Evolutionary conservation across 2,113 vertebrate species (phyloP), one percentile per base, ranked within the genome.

Genomic region (Erinaceus europaeus): DNA sequence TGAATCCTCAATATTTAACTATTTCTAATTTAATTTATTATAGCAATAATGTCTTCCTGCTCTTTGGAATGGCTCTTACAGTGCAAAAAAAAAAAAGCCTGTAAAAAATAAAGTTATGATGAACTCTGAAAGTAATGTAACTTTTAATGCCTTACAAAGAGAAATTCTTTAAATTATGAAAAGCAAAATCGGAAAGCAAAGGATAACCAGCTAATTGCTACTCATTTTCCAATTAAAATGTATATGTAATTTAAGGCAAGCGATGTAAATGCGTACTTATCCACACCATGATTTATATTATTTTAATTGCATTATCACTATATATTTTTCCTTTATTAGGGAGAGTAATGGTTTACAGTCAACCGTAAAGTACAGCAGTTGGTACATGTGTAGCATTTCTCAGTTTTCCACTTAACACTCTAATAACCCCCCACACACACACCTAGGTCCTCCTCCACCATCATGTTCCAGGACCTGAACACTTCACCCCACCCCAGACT

Each of bases 1-100:
- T 73, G n/a, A 91, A 90, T 59, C 11, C 40, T 84, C 84, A 77
- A 90, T 27, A n/a, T n/a, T n/a, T n/a, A 91, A 92, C 61, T 32
- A 89, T 76, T 90, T 89, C 69, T 67, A 11, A 64, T 69, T 36
- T 23, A 44, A 93, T 55, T 79, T 75, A 46, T 25, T 42, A 68
- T 73, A 48, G 61, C n/a, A 90, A 90, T 61, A 81, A 86, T 38
- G 69, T 32, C 36, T 6, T 13, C 75, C 42, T 94, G 32, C 52
- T 86, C 81, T 62, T 85, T 76, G 32, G 52, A 50, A 8, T 1
- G 9, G 57, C 53, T 59, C 44, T 83, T 62, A 86, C 52, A 65
- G 55, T 59, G 77, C 12, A 87, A 21, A 89, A 77, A 53, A 82
- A 82, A 79, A 89, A 64, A 65, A 50, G 13, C 11, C 34, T 84